phyloP scores from a whole-genome alignment of 2,113 vertebrate species.

The Cavia porcellus region DNA sequence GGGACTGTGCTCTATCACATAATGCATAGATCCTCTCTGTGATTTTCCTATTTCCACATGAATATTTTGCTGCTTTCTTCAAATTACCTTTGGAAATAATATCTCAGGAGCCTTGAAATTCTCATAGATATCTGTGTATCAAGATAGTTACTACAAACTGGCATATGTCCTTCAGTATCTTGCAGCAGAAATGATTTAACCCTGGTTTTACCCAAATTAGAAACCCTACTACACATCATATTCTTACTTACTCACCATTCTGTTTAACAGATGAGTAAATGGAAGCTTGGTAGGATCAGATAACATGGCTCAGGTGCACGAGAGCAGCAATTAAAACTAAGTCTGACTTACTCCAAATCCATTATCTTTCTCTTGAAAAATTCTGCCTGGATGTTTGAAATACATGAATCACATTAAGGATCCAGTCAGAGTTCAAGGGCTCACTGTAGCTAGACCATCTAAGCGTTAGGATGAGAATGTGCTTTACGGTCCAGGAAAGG shows the following conservation, averaged over 20 bases:
- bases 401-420: not conserved
- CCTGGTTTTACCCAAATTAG: not conserved
- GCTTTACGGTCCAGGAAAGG: not conserved
- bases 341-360: not conserved
- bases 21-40: not conserved
- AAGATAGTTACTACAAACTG: not conserved
- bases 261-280: not conserved
- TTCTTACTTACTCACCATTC: not conserved
- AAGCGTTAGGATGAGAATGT: not conserved
- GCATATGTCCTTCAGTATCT: not conserved
- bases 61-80: not conserved
- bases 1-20: not conserved
- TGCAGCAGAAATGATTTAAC: not conserved
- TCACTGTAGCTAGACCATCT: fast-evolving
- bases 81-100: slow-evolving; percentile 8
- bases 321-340: not conserved
- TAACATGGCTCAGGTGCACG: fast-evolving
- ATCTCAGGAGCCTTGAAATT: not conserved
- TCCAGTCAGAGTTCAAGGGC: not conserved
- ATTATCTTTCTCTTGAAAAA: not conserved
- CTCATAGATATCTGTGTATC: not conserved
- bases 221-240: not conserved
- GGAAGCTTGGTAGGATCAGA: not conserved
- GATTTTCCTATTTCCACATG: not conserved
- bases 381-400: not conserved